Evolutionary conservation across 2,888 invertebrate genomes (phyloP), one percentile per base, ranked within the genome.

Genomic region (Periphyllus acericola): DNA sequence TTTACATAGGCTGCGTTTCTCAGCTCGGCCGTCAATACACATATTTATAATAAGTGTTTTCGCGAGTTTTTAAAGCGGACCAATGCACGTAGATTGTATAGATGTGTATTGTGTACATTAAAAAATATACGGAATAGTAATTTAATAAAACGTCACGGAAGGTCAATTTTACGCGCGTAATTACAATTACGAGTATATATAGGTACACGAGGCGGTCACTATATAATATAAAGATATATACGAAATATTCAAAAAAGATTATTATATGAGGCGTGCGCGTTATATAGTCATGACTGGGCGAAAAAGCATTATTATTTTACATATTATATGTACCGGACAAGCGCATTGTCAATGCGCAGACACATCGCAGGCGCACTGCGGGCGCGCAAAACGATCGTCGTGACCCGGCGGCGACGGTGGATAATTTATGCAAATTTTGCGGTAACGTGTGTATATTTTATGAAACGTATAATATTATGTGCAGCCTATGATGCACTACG

Each of bases 361-460:
- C 60, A 36, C 52, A 55, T 55, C 32, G 52, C 80, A 32, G n/a
- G 68, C 4, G 11, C 68, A 71, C 29, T n/a, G 36, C 83, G 8
- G 36, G 29, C 60, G 29, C 60, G 21, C 40, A 83, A 40, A 75
- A 75, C 29, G 55, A 74, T 75, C 21, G n/a, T 83, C 83, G 74
- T 83, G 75, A 75, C 74, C 83, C 55, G 66, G 4, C 40, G 68
- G 66, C 78, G 55, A 79, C 55, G 46, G 40, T 46, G 40, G 34
- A 52, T 85, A 86, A 86, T 86, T 79, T 79, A 86, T 86, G 86
- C 86, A 86, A 86, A 86, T 86, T 79, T 52, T 36, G n/a, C 36
- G 29, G 79, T 86, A 55, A 72, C 36, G 25, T 78, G n/a, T 36
- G 29, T 36, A 32, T 8, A 32, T 75, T 8, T 84, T 21, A 40